Base-by-base conservation (phyloP, 1,140 invertebrate species). In the Drosophila subobscura region DNA sequence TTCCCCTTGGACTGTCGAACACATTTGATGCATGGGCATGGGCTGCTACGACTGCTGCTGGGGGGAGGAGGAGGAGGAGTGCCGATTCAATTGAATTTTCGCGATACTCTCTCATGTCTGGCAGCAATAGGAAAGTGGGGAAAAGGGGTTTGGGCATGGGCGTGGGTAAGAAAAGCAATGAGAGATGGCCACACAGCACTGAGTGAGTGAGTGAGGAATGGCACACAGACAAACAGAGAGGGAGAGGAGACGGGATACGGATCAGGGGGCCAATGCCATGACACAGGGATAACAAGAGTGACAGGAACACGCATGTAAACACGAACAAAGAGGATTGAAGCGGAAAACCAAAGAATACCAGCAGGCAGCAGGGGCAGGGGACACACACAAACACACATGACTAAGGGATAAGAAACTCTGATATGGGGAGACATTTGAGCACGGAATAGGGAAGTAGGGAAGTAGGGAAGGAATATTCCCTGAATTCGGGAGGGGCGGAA, bases 81-180 rank as follows among this genome's bases (percentile, higher is more conserved):
- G 57, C 47, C 47, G 67, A 74, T 74, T 70, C 59, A 80, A 79
- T 67, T 80, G 52, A 70, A 71, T 68, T 61, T 74, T 70, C 60
- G 46, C 70, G 63, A 59, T 73, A 74, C 59, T 56, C 70, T 66
- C 59, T 63, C 16, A 20, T 16, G 20, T 73, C 12, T 20, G 46
- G 44, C 25, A 52, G 33, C 8, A 16, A 22, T 23, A 16, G 27
- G 40, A 47, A 46, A 53, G 33, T 47, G 8, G 52, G 14, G 45
- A 16, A 66, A 33, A 33, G 42, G 45, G 20, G 7, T n/a, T n/a
- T n/a, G 25, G 23, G 29, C 3, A 37, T 37, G 29, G 8, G 0
- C 20, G n/a, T 29, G 23, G 41, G 6, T 41, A 23, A 33, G 12
- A 27, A 41, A 25, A 7, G 2, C 29, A 52, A 40, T 14, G 22